A percentile compares a stretch with the other conserved stretches of the same genome.
Evolutionary conservation across 2,113 vertebrate genomes (phyloP).

Genomic region (Heterochromis multidens): DNA sequence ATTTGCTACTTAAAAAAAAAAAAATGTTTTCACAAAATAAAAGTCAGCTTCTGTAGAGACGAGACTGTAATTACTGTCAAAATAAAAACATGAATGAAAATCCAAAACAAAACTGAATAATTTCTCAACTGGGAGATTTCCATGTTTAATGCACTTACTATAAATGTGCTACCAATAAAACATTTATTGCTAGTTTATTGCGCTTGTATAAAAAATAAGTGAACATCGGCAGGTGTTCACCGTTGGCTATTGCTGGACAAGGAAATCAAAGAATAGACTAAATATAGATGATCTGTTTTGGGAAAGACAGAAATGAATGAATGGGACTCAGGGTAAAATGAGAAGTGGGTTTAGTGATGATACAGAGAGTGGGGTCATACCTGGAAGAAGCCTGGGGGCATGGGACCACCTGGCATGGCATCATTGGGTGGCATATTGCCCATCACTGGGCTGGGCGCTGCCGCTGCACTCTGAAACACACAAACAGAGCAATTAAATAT

Average conservation of each 20-base stretch:
- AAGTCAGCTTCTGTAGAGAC: not conserved
- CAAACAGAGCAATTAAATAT: not conserved
- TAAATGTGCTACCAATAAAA: not conserved
- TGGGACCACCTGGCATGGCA: conserved; percentile 80
- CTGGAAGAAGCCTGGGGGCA: conserved; percentile 86
- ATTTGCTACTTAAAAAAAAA: not conserved
- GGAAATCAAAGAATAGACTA: not conserved
- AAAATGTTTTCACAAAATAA: not conserved
- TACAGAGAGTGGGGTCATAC: conserved; percentile 58
- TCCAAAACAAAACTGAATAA: not conserved
- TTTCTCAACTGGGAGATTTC: not conserved
- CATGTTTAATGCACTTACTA: not conserved
- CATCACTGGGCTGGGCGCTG: conserved; percentile 88
- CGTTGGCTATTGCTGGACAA: not conserved
- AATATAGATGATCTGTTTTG: not conserved
- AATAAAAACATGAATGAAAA: not conserved
- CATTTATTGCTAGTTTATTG: not conserved
- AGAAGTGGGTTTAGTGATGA: not conserved
- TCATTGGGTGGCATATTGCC: conserved; percentile 86
- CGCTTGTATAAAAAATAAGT: not conserved
- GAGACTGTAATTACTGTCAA: not conserved
- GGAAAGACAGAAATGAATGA: not conserved
- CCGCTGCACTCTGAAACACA: conserved; percentile 80
- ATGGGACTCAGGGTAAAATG: not conserved
- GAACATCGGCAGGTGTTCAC: not conserved